phyloP scores from a whole-genome alignment of 1,140 invertebrate species.

The Microvelia longipes region DNA sequence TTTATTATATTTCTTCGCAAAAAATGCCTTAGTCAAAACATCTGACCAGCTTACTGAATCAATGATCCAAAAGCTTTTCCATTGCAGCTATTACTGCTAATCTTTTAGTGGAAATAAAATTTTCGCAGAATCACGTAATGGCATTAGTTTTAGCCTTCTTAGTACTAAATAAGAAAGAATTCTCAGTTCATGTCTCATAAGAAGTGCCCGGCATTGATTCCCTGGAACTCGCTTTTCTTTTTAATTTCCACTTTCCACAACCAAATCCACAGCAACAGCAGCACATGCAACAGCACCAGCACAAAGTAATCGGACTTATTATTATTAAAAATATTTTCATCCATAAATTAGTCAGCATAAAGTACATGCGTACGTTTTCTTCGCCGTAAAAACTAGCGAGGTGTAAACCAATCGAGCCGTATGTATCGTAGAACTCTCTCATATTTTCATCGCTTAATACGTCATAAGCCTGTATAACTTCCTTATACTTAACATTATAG shows the following conservation, averaged over 20 bases:
- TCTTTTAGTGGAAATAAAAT: too few species aligned
- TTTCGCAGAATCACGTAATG: too few species aligned
- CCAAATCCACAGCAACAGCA: background rate
- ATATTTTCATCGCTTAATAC: background rate
- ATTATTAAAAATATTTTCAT: background rate
- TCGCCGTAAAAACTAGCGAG: background rate
- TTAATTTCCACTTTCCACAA: background rate
- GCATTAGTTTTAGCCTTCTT: too few species aligned
- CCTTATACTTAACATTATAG: background rate
- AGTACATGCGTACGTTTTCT: background rate
- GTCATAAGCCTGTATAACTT: background rate
- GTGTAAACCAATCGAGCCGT: background rate
- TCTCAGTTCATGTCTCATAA: too few species aligned
- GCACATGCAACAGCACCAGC: background rate
- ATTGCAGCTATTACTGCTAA: too few species aligned
- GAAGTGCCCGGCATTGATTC: too few species aligned
- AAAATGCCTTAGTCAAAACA: too few species aligned
- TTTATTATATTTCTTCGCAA: too few species aligned
- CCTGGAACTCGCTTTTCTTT: too few species aligned
- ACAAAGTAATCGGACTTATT: background rate
- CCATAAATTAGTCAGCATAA: background rate
- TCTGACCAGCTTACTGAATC: too few species aligned
- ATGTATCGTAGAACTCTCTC: background rate
- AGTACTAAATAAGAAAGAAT: too few species aligned
- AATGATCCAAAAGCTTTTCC: too few species aligned